Conservation (phyloP, 2,797 vertebrate genomes). For the Natrix natrix region DNA sequence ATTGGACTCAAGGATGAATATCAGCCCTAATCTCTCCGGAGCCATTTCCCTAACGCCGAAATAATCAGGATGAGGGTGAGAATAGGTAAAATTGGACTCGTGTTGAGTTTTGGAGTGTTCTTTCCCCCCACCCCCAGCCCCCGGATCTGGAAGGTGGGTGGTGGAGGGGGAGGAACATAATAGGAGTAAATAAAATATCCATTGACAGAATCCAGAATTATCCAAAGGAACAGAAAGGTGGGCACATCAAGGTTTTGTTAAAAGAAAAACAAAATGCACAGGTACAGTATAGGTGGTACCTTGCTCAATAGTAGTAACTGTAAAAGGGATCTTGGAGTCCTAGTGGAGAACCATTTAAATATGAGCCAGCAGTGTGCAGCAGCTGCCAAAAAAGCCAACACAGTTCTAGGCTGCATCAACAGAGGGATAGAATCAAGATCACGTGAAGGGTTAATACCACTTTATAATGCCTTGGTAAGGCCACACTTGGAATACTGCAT, state of each 20-base stretch:
- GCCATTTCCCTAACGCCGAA: neutral
- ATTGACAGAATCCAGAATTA: neutral
- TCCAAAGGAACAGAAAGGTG: neutral
- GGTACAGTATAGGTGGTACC: no score
- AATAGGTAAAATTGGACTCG: neutral
- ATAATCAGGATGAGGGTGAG: neutral
- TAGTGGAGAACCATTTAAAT: no score
- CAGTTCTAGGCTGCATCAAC: no score
- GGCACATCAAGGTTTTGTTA: neutral
- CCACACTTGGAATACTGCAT: no score
- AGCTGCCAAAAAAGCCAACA: no score
- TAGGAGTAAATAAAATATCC: neutral
- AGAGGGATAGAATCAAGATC: no score
- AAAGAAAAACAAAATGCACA: no score
- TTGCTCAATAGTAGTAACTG: no score
- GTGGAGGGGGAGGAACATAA: neutral
- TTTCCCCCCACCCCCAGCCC: neutral
- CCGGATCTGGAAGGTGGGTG: neutral
- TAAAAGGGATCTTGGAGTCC: no score
- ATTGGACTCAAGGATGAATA: neutral
- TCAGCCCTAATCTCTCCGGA: neutral
- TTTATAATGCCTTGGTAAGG: no score
- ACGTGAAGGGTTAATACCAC: no score
- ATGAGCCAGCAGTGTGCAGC: no score
- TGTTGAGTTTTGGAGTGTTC: neutral